These are phyloP conservation scores for Drosophila parthenogenetica DNA, from an alignment of 2,888 invertebrate species.

Conservation along the genomic window DNA sequence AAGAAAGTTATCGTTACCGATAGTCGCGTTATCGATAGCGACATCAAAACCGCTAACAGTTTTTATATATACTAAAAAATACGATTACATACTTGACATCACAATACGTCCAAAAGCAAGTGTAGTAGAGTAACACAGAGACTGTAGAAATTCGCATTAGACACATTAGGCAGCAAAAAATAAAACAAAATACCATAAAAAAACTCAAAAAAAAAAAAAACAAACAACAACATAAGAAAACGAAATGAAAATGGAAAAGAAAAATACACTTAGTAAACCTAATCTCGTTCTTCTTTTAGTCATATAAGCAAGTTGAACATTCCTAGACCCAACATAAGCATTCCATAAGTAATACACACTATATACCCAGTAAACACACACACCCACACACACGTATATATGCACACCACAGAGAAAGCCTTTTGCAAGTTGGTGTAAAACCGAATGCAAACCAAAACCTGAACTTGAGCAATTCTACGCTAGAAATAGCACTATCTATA, in stretches of 20 bases:
- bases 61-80: constrained; percentile 49
- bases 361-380: constrained; percentile 7
- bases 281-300: constrained; percentile 71
- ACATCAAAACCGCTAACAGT: constrained; percentile 58
- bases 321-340: constrained; percentile 54
- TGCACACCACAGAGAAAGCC: constrained; percentile 65
- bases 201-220: constrained; percentile 11
- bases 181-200: constrained; percentile 15
- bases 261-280: constrained; percentile 57
- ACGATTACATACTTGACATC: constrained; percentile 78
- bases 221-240: constrained; percentile 10
- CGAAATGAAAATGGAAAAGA: constrained; percentile 16
- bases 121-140: constrained; percentile 79
- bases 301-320: constrained; percentile 71
- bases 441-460: constrained; percentile 67
- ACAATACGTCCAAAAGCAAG: constrained; percentile 82
- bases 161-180: constrained; percentile 61
- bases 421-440: constrained; percentile 63
- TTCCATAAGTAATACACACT: constrained; percentile 33
- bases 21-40: constrained; percentile 57
- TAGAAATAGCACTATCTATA: constrained; percentile 53
- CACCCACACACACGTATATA: constrained; percentile 29
- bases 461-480: constrained; percentile 76
- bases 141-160: constrained; percentile 79
- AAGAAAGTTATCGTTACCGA: constrained; percentile 60